A percentile compares a stretch with the other conserved stretches of the same genome.
phyloP scores from a whole-genome alignment of 2,797 vertebrate genomes.

The Cossypha dichroa region DNA sequence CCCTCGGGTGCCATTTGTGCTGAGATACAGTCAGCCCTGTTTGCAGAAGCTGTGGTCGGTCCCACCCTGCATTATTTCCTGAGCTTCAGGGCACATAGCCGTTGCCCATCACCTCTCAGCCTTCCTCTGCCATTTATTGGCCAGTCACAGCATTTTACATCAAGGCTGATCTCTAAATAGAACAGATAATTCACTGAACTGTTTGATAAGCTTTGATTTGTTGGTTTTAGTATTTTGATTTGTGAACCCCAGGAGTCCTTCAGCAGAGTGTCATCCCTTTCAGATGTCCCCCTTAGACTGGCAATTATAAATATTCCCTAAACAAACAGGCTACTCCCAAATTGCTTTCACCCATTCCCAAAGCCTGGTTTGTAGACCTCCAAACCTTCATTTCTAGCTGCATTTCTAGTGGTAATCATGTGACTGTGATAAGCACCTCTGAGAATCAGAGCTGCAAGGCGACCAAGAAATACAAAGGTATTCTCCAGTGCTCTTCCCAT shows the following conservation, averaged over 20 bases:
- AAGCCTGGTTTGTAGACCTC: background rate
- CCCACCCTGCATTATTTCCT: background rate
- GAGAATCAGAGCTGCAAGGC: background rate
- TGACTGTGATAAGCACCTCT: background rate
- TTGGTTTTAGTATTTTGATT: background rate
- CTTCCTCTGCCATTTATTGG: background rate
- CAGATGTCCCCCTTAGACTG: accelerated
- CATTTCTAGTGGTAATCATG: background rate
- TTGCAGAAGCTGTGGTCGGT: background rate
- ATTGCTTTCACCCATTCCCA: background rate
- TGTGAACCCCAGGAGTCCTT: background rate
- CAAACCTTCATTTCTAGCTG: background rate
- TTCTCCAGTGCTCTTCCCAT: background rate
- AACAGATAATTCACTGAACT: background rate
- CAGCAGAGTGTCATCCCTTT: background rate
- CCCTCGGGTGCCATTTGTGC: background rate
- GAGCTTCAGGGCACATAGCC: background rate
- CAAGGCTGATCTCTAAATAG: background rate
- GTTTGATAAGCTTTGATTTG: background rate
- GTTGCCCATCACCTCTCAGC: background rate
- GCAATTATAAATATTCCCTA: background rate
- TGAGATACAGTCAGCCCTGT: background rate
- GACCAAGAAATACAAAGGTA: background rate
- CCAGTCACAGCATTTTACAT: background rate
- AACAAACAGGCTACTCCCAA: background rate